Base-by-base conservation (phyloP, 2,888 invertebrate species). In the Thymelicus lineola region DNA sequence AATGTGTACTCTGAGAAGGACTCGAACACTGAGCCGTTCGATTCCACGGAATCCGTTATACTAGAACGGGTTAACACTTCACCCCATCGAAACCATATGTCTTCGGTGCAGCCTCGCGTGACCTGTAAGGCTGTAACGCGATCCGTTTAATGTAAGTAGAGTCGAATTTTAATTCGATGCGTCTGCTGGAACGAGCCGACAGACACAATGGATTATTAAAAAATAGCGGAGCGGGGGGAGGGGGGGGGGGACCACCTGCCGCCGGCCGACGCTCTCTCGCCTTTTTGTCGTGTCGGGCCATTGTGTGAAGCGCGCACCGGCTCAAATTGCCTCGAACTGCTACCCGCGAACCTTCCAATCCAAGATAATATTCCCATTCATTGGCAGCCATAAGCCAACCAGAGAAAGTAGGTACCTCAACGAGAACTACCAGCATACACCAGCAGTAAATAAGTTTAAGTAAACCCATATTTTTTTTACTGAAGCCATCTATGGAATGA, bases 131-230 rank as follows among this genome's bases (percentile, higher is more conserved):
- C 36, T 50, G 63, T 50, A 50, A 62, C 50, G 35, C 36, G 15
- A 62, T 62, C 48, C 60, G 14, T 59, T 46, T 48, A 20, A 42
- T 14, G 45, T 60, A 50, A 48, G 58, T 12, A 17, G 48, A 38
- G 66, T 17, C 59, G 50, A 59, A 50, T 66, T 46, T 58, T 66
- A 66, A 48, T 38, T 66, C 38, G 60, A 53, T 61, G 67, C 67
- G 67, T 67, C 61, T 62, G 61, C 61, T 36, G 6, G 67, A 62
- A 68, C 67, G 60, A 55, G 55, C 20, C 50, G 4, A 6, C 55
- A n/a, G 42, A 57, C 61, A 68, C 67, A 68, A 68, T 62, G 61
- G 55, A 17, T 62, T 55, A 55, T 67, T 67, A 53, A 55, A 66
- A 66, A 61, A 45, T 53, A 38, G 60, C 55, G 55, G 67, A 15